Evolutionary conservation across 2,797 vertebrate genomes (phyloP).

Genomic region (Parotocinclus haroldoi): DNA sequence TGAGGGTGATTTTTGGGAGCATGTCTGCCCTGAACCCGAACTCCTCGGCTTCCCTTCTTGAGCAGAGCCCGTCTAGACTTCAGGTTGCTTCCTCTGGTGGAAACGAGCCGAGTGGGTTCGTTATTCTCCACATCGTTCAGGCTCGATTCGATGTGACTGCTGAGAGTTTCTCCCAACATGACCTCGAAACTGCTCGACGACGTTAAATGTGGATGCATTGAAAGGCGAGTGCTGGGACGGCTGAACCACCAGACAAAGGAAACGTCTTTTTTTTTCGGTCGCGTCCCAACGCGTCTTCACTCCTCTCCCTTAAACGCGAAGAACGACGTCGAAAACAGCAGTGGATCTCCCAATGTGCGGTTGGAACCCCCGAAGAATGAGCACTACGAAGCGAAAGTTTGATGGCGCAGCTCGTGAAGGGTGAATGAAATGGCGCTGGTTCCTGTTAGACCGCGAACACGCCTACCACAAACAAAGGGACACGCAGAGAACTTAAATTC

Average conservation of each 20-base stretch:
- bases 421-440: too few relatives aligned
- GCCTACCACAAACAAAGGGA: background rate
- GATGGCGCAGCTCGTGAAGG: too few relatives aligned
- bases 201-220: conserved; percentile 41
- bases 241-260: too few relatives aligned
- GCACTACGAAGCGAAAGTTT: too few relatives aligned
- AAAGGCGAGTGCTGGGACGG: background rate
- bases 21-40: conserved; percentile 40
- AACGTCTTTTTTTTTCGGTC: background rate
- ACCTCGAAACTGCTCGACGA: conserved; percentile 27
- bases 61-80: conserved; percentile 46
- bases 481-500: too few relatives aligned
- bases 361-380: too few relatives aligned
- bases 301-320: too few relatives aligned
- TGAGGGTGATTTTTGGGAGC: conserved; percentile 11
- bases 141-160: conserved; percentile 35
- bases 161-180: conserved; percentile 52
- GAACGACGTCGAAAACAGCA: too few relatives aligned
- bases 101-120: conserved; percentile 17
- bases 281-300: too few relatives aligned
- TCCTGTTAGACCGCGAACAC: background rate
- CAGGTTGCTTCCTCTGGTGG: conserved; percentile 24
- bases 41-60: conserved; percentile 48
- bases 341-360: too few relatives aligned
- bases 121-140: conserved; percentile 49